Evolutionary conservation across 2,797 vertebrate genomes (phyloP), one percentile per base, ranked within the genome.

Genomic region (Luscinia luscinia): DNA sequence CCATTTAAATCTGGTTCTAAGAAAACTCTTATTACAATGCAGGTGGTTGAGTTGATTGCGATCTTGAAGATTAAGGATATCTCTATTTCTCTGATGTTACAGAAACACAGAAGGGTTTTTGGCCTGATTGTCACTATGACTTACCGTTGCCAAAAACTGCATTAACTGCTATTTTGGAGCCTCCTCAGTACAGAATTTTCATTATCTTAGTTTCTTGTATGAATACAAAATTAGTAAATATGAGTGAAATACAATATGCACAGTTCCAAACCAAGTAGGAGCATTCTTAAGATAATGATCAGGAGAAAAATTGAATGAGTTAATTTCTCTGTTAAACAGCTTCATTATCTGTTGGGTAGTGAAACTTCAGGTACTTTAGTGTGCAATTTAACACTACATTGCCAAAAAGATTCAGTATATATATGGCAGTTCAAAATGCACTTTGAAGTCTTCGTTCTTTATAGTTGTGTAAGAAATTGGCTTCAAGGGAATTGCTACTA

Each of bases 371-470:
- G 38, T 93, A 48, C 41, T 89, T 52, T 63, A 20, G 26, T 57
- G 30, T 91, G 15, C 49, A 86, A 30, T 85, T 88, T 83, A 78
- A 17, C 10, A 26, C 17, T 26, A 57, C 9, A 32, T 64, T 74
- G 38, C n/a, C 5, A 51, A 51, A 82, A 84, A 34, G 16, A 32
- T 26, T 30, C 24, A 49, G 21, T 28, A 49, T 61, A 63, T 62
- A 49, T 38, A 52, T 30, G 63, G 28, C 70, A 57, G 46, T 70
- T 93, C 0, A 0, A 95, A 86, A 93, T 72, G 14, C 38, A 40
- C 80, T 94, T 81, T 91, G 86, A 90, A 88, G 54, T 72, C 27
- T 69, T 89, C 45, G 15, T 55, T 78, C 61, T 92, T 90, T 69
- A 84, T 24, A 84, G 36, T 30, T 87, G 58, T 72, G 23, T 55